Evolutionary conservation across 2,113 vertebrate genomes (phyloP), one percentile per base, ranked within the genome.

Genomic region (Herpailurus yagouaroundi): DNA sequence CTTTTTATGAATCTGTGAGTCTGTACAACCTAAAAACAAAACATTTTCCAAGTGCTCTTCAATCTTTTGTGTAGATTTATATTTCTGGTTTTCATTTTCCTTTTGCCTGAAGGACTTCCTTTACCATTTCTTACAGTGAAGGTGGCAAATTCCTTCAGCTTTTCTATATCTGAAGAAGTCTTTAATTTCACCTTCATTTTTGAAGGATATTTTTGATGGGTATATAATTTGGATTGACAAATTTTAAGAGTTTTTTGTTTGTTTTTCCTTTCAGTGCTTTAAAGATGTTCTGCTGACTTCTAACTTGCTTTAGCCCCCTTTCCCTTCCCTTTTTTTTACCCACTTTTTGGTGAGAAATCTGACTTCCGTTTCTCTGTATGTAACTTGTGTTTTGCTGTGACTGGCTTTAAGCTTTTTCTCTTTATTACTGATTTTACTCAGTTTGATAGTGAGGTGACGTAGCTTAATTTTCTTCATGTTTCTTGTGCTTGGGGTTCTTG

Each of bases 41-140:
- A 60, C 21, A 13, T 64, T 91, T 96, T 71, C 52, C 83, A 5
- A 57, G 16, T 48, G 31, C 45, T 93, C 21, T 87, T 85, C 36
- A 71, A 84, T 91, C 19, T 83, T 95, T 85, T 95, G 68, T 91
- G 29, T 80, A 76, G 73, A 66, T 91, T 68, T 80, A 68, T 86
- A 71, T 73, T 93, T 87, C 63, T 85, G 68, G 19, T 87, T 71
- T 50, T 71, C 68, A 91, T 84, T 91, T 79, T 87, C 2, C 60
- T 80, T 83, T 41, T 60, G 38, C n/a, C 19, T 84, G 18, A 77
- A 76, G 73, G 29, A 52, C 12, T 85, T 96, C 12, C 6, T 66
- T 69, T 89, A 82, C 85, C 29, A 71, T 55, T 94, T 87, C 33
- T 91, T 95, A 66, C 0, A 94, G 23, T 69, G 48, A 2, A 69